These are phyloP conservation scores for Metridium senile DNA, from an alignment of 92 coral and sea anemone genomes.

Conservation along the genomic window DNA sequence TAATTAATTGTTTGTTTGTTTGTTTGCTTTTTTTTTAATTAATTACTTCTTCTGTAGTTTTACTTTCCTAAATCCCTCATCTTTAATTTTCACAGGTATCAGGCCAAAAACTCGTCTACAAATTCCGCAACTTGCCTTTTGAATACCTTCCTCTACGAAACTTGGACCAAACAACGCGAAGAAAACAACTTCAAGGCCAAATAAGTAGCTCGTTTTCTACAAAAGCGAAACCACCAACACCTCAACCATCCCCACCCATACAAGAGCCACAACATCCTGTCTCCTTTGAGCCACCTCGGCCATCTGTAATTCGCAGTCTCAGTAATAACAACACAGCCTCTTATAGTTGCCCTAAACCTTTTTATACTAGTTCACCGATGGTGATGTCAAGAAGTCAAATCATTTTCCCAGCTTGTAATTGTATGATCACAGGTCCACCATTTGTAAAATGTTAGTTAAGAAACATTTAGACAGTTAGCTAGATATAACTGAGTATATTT, in stretches of 20 bases:
- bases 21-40: not conserved
- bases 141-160: slow-evolving; percentile 60
- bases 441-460: not conserved
- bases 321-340: not conserved
- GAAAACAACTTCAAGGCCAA: slow-evolving; percentile 13
- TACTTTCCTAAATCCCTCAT: no score
- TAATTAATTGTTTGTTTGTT: no score
- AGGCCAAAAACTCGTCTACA: slow-evolving; percentile 79
- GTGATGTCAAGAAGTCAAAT: slow-evolving; percentile 55
- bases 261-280: not conserved
- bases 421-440: slow-evolving; percentile 15
- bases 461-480: not conserved
- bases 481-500: not conserved
- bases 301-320: not conserved
- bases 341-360: not conserved
- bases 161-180: slow-evolving; percentile 26
- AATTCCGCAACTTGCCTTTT: slow-evolving; percentile 74
- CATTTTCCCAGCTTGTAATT: slow-evolving; percentile 64
- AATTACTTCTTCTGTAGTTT: not conserved
- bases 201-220: not conserved
- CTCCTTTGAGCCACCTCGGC: not conserved
- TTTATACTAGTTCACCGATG: not conserved
- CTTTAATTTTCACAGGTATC: slow-evolving; percentile 54
- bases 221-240: not conserved
- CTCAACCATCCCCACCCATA: not conserved